Evolutionary conservation across 2,797 vertebrate genomes (phyloP), one percentile per base, ranked within the genome.

Genomic region (Fundulus diaphanus): DNA sequence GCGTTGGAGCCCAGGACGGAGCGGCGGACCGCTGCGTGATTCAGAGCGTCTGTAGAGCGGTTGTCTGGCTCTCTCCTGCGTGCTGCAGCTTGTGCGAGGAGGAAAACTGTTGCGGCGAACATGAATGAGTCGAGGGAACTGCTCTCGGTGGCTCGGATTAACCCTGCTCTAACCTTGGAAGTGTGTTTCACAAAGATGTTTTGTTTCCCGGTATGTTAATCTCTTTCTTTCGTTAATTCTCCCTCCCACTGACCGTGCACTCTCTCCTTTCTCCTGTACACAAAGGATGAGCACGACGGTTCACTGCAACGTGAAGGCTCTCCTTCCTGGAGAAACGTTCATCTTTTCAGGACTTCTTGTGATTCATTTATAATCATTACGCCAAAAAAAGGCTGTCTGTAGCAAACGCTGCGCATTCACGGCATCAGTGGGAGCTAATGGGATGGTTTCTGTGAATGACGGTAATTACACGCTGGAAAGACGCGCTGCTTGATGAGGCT

Each of bases 131-230:
- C 65, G 65, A 79, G 82, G 73, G 35, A 48, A 67, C 37, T 31
- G 33, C 59, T 76, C 80, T 68, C 67, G 70, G 73, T 31, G 66
- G 84, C 76, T 51, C 68, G 85, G 89, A 90, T 93, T 92, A 92
- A 88, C 85, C 79, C 73, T 7, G 15, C 75, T 61, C 79, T 69
- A 89, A 90, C 80, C 92, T 82, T 59, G 73, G n/a, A 87, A 82
- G 91, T 91, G 90, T 63, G 80, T 82, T 87, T 85, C 86, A 91
- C 89, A 92, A 89, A 90, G 86, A 83, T 85, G 89, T 92, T 93
- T 94, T 92, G 89, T 94, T 89, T 86, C 82, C 86, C 74, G 85
- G 88, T 85, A 90, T 88, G 88, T 90, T 92, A 88, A 92, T 87
- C 81, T 81, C 29, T 83, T 82, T 86, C 79, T 87, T 90, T 77